A percentile compares a stretch with the other conserved stretches of the same genome.
phyloP scores from a whole-genome alignment of 2,888 invertebrate genomes.

The Nephrotoma appendiculata region DNA sequence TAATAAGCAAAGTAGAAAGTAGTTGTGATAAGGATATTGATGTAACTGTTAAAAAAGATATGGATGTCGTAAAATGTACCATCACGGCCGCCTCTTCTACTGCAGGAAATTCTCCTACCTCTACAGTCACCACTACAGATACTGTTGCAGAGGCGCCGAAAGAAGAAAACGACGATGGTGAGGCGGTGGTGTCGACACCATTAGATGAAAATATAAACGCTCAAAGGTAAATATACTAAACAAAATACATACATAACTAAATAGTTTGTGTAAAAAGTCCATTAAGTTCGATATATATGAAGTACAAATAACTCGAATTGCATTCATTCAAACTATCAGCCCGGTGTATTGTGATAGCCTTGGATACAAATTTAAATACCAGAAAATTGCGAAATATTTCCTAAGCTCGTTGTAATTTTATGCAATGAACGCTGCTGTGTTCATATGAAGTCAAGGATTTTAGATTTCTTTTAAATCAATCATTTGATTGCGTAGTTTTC shows the following conservation, averaged over 20 bases:
- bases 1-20: not conserved
- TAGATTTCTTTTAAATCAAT: too few relatives aligned
- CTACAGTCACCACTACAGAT: not conserved
- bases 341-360: not conserved
- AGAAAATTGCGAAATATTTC: not conserved
- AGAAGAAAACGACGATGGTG: not conserved
- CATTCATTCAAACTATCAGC: not conserved
- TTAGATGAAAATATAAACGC: not conserved
- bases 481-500: too few relatives aligned
- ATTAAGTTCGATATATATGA: not conserved
- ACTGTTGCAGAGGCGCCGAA: not conserved
- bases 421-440: not conserved
- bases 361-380: not conserved
- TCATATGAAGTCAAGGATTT: not conserved
- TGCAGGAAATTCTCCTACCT: not conserved
- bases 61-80: not conserved
- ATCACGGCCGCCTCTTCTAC: not conserved
- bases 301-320: not conserved
- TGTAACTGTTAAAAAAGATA: not conserved
- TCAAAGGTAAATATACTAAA: not conserved
- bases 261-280: not conserved
- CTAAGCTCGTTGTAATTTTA: not conserved
- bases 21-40: not conserved
- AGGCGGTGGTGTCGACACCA: not conserved
- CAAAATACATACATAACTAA: not conserved